Conservation (phyloP, 1,140 invertebrate genomes). For the Popillia japonica region DNA sequence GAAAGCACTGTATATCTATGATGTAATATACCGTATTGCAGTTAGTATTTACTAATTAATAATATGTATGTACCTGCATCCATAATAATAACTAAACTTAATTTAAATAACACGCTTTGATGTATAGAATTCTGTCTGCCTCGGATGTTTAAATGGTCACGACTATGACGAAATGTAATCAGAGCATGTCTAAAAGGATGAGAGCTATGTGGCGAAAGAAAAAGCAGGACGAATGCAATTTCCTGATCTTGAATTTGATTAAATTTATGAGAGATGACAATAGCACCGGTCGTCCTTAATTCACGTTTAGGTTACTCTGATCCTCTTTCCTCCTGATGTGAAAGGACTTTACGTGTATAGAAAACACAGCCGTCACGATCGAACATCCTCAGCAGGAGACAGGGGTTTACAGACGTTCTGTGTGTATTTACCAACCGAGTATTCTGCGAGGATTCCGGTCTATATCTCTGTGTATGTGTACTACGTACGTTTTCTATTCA, state of each 20-base stretch:
- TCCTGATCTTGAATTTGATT: constrained; percentile 48
- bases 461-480: not conserved
- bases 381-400: constrained; percentile 39
- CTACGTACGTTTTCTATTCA: not conserved
- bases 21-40: too few relatives aligned
- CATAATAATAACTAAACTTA: too few relatives aligned
- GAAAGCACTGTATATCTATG: too few relatives aligned
- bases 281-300: constrained; percentile 48
- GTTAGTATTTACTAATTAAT: too few relatives aligned
- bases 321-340: constrained; percentile 31
- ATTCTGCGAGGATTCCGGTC: not conserved
- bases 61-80: too few relatives aligned
- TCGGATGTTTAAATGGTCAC: not conserved
- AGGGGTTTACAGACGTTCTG: not conserved
- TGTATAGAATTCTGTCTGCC: not conserved
- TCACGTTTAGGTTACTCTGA: constrained; percentile 39
- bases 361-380: constrained; percentile 34
- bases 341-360: constrained; percentile 36
- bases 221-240: constrained; percentile 45
- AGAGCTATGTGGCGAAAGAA: constrained; percentile 5
- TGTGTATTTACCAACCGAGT: not conserved
- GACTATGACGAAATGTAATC: constrained; percentile 12
- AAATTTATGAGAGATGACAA: constrained; percentile 53
- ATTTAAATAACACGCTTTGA: too few relatives aligned
- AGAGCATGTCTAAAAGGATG: constrained; percentile 24